phyloP scores from a whole-genome alignment of 2,113 vertebrate species.

The Lynx canadensis region DNA sequence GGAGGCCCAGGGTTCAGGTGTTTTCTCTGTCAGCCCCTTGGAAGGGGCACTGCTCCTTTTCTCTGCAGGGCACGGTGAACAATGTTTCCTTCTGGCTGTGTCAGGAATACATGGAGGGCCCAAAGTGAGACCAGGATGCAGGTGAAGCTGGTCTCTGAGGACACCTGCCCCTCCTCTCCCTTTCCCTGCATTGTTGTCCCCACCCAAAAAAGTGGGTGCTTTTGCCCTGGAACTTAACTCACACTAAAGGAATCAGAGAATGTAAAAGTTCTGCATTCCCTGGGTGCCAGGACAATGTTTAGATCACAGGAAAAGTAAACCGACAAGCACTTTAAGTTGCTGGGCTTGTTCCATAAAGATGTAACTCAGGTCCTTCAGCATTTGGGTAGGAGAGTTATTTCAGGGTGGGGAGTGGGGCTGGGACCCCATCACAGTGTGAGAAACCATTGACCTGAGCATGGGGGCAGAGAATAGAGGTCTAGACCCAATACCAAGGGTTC shows the following conservation, averaged over 20 bases:
- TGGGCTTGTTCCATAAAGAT: slow-evolving; percentile 9
- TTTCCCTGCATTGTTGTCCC: neutral
- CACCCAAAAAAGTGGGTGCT: neutral
- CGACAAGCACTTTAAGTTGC: neutral
- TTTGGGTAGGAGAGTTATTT: neutral
- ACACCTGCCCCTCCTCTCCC: neutral
- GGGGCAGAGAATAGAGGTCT: neutral
- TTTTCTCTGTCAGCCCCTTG: neutral
- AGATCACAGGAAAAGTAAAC: neutral
- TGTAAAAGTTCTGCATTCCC: slow-evolving; percentile 49
- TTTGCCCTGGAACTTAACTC: slow-evolving; percentile 18
- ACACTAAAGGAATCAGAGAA: neutral
- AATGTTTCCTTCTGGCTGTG: neutral
- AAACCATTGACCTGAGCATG: neutral
- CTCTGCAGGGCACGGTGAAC: neutral
- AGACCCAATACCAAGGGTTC: neutral
- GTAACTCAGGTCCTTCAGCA: neutral
- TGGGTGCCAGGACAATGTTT: neutral
- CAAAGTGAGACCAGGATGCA: neutral
- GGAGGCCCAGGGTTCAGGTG: rapidly evolving
- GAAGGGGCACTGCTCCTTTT: too few relatives aligned
- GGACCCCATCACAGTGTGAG: neutral
- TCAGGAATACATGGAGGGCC: neutral
- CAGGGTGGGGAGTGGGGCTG: neutral
- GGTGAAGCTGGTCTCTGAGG: neutral